Conservation (phyloP, 2,797 vertebrate genomes). For the Schizopygopsis malacanthus region DNA sequence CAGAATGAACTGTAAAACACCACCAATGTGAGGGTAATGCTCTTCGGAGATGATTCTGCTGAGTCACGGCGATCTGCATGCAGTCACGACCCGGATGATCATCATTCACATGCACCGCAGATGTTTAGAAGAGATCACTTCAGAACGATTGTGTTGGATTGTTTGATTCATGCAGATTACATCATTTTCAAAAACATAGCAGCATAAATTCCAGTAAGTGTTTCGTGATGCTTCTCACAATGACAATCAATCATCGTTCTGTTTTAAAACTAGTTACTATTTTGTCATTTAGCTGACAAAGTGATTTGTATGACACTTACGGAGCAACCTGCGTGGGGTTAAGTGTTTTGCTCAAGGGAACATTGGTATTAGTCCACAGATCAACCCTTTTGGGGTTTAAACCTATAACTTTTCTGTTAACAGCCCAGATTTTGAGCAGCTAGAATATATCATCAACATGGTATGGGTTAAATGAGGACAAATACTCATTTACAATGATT, state of each 20-base stretch:
- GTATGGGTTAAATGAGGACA: not conserved
- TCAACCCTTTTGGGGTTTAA: not conserved
- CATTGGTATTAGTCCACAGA: not conserved
- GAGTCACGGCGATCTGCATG: not conserved
- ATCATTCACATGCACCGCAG: not conserved
- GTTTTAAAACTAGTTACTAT: constrained; percentile 16
- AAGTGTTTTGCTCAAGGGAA: constrained; percentile 22
- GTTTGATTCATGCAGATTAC: constrained; percentile 28
- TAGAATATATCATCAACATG: not conserved
- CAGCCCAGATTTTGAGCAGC: not conserved
- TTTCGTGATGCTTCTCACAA: constrained; percentile 1
- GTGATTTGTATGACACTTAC: constrained; percentile 22
- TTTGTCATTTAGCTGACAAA: constrained; percentile 25
- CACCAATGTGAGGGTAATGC: not conserved
- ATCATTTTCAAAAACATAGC: constrained; percentile 23
- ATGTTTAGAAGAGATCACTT: constrained; percentile 35
- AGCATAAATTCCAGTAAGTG: constrained; percentile 10
- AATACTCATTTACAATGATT: not conserved
- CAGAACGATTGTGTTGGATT: not conserved
- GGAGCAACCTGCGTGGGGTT: constrained; percentile 19
- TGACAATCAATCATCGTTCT: constrained; percentile 27
- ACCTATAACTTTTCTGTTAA: constrained; percentile 11
- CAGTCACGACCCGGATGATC: not conserved
- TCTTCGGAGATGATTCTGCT: not conserved
- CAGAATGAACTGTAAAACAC: constrained; percentile 5